These are phyloP conservation scores for Sycobia sp. DNA, from an alignment of 1,140 invertebrate species.

Conservation along the genomic window DNA sequence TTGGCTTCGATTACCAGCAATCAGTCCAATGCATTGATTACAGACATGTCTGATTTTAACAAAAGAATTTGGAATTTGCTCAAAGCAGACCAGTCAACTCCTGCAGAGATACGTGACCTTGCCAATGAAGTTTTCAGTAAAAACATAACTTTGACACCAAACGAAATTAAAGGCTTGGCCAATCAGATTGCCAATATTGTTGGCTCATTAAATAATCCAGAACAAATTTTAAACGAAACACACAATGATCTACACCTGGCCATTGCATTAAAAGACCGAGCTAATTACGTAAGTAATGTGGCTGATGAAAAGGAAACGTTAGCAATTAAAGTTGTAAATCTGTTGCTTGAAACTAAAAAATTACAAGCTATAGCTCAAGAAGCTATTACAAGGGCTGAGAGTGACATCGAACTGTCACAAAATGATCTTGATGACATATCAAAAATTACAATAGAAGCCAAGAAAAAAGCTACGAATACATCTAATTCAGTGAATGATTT, in stretches of 20 bases:
- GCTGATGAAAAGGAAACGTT: conserved; percentile 46
- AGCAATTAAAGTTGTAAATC: conserved; percentile 60
- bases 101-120: conserved; percentile 78
- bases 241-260: conserved; percentile 77
- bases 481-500: conserved; percentile 71
- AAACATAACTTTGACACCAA: conserved; percentile 76
- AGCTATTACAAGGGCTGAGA: conserved; percentile 80
- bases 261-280: conserved; percentile 74
- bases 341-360: conserved; percentile 71
- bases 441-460: conserved; percentile 74
- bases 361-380: conserved; percentile 79
- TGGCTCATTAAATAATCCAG: conserved; percentile 84
- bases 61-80: conserved; percentile 78
- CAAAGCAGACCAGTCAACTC: conserved; percentile 75
- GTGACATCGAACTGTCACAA: conserved; percentile 77
- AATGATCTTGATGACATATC: conserved; percentile 74
- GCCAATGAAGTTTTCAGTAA: conserved; percentile 77
- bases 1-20: conserved; percentile 64
- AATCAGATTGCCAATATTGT: conserved; percentile 82
- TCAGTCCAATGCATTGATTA: conserved; percentile 63
- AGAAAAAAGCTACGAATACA: conserved; percentile 75
- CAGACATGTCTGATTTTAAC: conserved; percentile 66
- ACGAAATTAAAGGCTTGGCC: conserved; percentile 84
- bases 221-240: conserved; percentile 86
- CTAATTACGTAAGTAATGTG: conserved; percentile 76